phyloP scores from a whole-genome alignment of 2,113 vertebrate species.

The Cryptomyrus ogoouensis region DNA sequence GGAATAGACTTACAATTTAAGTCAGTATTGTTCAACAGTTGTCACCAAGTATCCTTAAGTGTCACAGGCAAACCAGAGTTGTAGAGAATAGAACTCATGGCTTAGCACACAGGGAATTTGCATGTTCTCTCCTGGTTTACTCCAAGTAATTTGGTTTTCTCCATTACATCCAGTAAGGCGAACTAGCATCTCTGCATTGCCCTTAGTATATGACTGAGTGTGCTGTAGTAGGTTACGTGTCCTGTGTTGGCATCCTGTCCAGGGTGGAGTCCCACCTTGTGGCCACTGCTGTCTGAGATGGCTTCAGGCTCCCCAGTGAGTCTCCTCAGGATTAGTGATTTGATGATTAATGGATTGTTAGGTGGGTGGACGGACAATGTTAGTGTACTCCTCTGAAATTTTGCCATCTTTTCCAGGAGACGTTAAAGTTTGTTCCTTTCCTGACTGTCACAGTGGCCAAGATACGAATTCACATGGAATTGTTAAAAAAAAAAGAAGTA shows the following conservation, averaged over 20 bases:
- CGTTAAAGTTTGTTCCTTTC: background rate
- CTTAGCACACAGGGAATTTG: background rate
- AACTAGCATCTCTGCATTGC: background rate
- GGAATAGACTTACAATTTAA: background rate
- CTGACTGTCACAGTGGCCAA: background rate
- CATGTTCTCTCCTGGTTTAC: background rate
- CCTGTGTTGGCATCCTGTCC: background rate
- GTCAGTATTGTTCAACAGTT: background rate
- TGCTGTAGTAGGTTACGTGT: background rate
- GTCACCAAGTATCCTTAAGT: background rate
- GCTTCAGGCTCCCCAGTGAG: background rate
- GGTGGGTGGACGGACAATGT: background rate
- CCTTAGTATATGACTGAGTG: background rate
- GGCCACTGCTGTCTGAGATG: background rate
- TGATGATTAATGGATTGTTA: background rate
- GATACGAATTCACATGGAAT: background rate
- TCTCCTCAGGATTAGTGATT: background rate
- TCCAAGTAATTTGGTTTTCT: background rate
- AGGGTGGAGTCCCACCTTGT: background rate
- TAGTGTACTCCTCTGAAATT: background rate
- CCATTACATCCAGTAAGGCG: background rate
- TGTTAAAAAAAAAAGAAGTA: background rate
- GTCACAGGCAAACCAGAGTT: background rate
- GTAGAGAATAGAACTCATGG: background rate
- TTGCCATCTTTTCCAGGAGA: background rate